Percentiles rank a stretch among this genome's conserved stretches.
Evolutionary conservation across 2,113 vertebrate genomes (phyloP).

Genomic region (Sinocyclocheilus anshuiensis): DNA sequence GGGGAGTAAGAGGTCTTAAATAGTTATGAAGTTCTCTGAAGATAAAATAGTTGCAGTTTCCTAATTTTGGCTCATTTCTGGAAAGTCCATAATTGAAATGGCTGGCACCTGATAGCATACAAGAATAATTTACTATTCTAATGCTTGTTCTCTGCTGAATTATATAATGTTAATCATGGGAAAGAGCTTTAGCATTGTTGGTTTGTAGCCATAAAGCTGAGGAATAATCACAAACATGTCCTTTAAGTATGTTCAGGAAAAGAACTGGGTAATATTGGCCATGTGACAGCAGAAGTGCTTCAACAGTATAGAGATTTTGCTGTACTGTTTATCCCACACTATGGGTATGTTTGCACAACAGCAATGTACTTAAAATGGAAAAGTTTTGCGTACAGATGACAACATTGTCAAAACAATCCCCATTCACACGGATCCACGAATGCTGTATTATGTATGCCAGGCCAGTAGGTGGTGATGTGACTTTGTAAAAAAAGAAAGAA

Average conservation of each 20-base stretch:
- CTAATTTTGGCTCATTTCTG: neutral
- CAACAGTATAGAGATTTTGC: neutral
- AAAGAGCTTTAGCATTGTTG: neutral
- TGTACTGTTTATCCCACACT: neutral
- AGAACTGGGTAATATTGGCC: no score
- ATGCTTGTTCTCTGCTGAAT: neutral
- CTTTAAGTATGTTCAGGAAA: no score
- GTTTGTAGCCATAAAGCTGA: neutral
- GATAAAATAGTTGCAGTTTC: neutral
- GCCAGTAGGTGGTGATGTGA: no score
- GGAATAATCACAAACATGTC: no score
- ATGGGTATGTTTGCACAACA: no score
- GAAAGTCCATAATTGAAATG: neutral
- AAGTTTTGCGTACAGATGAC: no score
- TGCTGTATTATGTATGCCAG: no score
- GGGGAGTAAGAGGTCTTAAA: slow-evolving; percentile 20
- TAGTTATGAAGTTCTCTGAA: slow-evolving; percentile 16
- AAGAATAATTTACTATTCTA: neutral
- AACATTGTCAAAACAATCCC: no score
- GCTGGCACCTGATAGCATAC: neutral
- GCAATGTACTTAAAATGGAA: no score
- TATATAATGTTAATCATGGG: neutral
- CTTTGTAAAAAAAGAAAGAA: no score
- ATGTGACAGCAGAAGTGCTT: no score
- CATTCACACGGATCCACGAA: no score